phyloP scores from a whole-genome alignment of 2,113 vertebrate genomes.

The Chrysochloris asiatica region DNA sequence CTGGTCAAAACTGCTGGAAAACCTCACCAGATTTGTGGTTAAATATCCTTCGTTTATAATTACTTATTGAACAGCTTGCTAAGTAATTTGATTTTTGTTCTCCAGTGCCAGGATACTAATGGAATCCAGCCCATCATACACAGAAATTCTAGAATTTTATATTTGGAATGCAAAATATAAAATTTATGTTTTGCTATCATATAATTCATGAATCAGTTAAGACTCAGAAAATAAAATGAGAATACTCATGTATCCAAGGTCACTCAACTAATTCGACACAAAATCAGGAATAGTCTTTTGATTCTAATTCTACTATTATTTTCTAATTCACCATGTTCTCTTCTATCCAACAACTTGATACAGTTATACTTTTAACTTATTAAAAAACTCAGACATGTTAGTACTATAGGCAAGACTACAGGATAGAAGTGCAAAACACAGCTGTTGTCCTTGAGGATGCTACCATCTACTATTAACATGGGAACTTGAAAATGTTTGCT shows the following conservation, averaged over 20 bases:
- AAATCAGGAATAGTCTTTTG: background rate
- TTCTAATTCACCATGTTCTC: background rate
- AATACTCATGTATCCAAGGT: background rate
- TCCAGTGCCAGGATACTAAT: background rate
- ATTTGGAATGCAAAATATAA: background rate
- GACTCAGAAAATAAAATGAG: background rate
- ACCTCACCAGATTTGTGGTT: conserved; percentile 9
- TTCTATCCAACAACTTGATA: background rate
- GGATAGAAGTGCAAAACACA: background rate
- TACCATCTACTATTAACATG: background rate
- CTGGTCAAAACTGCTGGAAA: background rate
- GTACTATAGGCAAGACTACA: background rate
- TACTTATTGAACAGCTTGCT: background rate
- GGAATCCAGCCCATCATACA: background rate
- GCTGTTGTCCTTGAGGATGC: background rate
- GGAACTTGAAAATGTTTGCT: background rate
- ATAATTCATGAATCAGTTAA: conserved; percentile 3
- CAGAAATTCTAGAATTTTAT: background rate
- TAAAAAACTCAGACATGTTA: background rate
- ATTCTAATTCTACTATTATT: background rate
- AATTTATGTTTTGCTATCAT: background rate
- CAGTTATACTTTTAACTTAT: background rate
- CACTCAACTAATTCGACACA: background rate
- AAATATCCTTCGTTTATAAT: background rate
- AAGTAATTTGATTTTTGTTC: conserved; percentile 28